Evolutionary conservation across 2,113 vertebrate genomes (phyloP), one percentile per base, ranked within the genome.

Genomic region (Phalacrocorax aristotelis): DNA sequence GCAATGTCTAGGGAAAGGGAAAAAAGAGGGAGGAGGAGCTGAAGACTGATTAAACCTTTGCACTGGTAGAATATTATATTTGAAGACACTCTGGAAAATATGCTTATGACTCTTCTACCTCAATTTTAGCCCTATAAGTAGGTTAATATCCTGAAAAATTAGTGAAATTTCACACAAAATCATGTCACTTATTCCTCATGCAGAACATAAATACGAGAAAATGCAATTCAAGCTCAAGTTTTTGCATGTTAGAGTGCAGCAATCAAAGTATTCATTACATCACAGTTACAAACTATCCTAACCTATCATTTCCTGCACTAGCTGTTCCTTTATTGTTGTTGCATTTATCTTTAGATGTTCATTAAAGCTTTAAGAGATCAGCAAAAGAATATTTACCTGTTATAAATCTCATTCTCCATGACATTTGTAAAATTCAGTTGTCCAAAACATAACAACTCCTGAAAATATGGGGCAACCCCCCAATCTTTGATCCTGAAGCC

Each of bases 1-100:
- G 25, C 3, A 75, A 22, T 34, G 6, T 10, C 25, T 6, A 5
- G 11, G 5, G 21, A 71, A 61, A 4, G 7, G 10, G 0, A 13
- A 17, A 46, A 61, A 48, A 1, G 21, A 9, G 13, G 5, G 6
- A 54, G 7, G 6, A 76, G 46, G 15, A 68, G 3, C 8, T 65
- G 21, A 79, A 78, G 2, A 74, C 9, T 15, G 21, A 48, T 57
- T 22, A 91, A 83, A 77, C 5, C 9, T 74, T 13, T 77, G 6
- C 4, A 70, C 2, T 29, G 8, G 30, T 40, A 20, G 1, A 74
- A 18, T 30, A 66, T 40, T 66, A 20, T 36, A 14, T 65, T 69
- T 52, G 16, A 80, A 49, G 12, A 27, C 30, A 25, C 6, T 27
- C 13, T 54, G 22, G 10, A 93, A 87, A 87, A 76, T 17, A 60